phyloP scores from a whole-genome alignment of 2,113 vertebrate species.

The Hydropotes inermis region DNA sequence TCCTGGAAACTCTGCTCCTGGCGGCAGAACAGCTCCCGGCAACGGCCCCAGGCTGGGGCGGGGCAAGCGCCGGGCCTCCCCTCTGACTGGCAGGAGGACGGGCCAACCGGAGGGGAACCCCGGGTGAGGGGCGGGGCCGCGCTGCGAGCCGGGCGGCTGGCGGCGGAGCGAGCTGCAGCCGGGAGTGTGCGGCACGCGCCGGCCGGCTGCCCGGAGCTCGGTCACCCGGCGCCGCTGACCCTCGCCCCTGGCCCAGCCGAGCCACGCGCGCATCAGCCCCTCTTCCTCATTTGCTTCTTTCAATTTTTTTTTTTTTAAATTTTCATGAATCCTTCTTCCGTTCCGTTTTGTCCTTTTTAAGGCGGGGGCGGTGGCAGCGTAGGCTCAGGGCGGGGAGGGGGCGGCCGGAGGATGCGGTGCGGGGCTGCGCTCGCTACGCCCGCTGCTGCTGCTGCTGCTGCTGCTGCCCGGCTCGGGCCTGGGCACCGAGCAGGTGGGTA shows the following conservation, averaged over 20 bases:
- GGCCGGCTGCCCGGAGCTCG: background rate
- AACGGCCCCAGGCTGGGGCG: background rate
- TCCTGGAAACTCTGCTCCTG: background rate
- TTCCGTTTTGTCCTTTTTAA: constrained; percentile 10
- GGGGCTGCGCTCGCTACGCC: constrained; percentile 41
- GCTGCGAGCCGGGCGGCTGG: background rate
- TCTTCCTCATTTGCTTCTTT: background rate
- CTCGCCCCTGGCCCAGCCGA: background rate
- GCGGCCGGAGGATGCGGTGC: constrained; percentile 67
- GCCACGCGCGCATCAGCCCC: background rate
- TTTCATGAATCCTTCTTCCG: constrained; percentile 27
- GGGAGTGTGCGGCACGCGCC: constrained; percentile 53
- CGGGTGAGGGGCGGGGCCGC: constrained; percentile 15
- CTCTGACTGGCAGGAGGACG: constrained; percentile 27
- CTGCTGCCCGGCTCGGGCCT: constrained; percentile 52
- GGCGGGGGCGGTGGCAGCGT: constrained; percentile 46
- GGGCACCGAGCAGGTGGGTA: constrained; percentile 70
- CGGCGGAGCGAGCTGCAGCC: constrained; percentile 18
- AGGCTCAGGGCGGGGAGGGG: constrained; percentile 48
- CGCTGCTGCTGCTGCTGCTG: constrained; percentile 13
- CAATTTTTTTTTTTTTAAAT: background rate
- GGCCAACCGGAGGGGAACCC: constrained; percentile 2
- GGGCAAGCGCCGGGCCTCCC: background rate
- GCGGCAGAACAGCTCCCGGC: background rate
- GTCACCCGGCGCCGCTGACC: background rate